A percentile compares a stretch with the other conserved stretches of the same genome.
phyloP scores from a whole-genome alignment of 2,797 vertebrate species.

The Podarcis siculus region DNA sequence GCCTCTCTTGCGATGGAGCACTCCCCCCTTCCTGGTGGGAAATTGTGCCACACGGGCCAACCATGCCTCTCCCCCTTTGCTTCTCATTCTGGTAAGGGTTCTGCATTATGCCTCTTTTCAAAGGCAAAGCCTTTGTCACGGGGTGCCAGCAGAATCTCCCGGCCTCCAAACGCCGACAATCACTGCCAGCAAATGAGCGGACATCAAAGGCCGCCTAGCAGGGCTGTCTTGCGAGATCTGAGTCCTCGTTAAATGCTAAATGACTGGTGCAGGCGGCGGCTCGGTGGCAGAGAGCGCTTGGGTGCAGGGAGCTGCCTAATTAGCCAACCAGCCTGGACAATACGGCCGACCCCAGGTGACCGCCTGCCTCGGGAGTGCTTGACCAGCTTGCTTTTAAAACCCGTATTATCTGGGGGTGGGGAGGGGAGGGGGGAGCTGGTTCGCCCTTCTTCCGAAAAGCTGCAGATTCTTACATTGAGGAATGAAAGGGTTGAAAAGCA shows the following conservation, averaged over 20 bases:
- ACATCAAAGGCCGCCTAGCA: not conserved
- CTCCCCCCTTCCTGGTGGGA: not conserved
- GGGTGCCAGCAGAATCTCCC: not conserved
- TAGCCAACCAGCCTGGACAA: not conserved
- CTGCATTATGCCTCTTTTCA: not conserved
- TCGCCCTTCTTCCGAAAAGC: not conserved
- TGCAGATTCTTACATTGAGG: not conserved
- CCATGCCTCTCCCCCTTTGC: not conserved
- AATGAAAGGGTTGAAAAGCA: not conserved
- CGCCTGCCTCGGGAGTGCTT: not conserved
- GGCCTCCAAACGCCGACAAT: not conserved
- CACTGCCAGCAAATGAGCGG: constrained; percentile 10
- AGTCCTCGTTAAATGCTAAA: constrained; percentile 24
- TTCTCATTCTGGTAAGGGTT: not conserved
- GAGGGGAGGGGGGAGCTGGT: not conserved
- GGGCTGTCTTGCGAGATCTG: constrained; percentile 18
- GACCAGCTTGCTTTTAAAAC: not conserved
- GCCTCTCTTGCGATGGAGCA: no score
- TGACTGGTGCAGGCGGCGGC: constrained; percentile 11
- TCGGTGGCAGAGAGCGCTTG: not conserved
- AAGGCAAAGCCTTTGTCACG: not conserved
- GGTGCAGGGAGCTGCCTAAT: not conserved
- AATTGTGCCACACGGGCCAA: not conserved
- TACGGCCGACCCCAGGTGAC: not conserved
- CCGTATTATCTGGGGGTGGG: not conserved